Evolutionary conservation across 35 echinoderm and acorn worm species (phyloP).

Genomic region (Lytechinus variegatus): DNA sequence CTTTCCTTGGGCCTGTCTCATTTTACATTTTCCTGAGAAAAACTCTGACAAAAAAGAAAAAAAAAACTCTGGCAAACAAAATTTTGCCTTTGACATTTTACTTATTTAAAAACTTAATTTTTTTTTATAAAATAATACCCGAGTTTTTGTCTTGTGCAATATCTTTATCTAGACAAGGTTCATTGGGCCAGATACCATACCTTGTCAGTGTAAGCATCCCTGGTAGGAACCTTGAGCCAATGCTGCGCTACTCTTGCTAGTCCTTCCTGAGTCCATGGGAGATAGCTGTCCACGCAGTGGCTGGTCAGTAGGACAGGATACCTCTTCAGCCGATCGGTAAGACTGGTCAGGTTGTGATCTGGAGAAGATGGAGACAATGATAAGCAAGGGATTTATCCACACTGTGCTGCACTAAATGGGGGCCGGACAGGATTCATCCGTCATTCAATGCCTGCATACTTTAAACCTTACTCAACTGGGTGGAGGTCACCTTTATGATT

Average conservation of each 20-base stretch:
- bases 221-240: slow-evolving; percentile 85
- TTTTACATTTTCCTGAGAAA: too few relatives aligned
- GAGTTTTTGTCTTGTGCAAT: too few relatives aligned
- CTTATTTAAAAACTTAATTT: too few relatives aligned
- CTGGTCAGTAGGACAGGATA: slow-evolving; percentile 70
- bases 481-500: too few relatives aligned
- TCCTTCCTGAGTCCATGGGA: slow-evolving; percentile 88
- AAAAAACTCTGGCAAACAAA: not conserved
- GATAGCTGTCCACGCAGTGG: slow-evolving; percentile 84
- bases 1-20: too few relatives aligned
- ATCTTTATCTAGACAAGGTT: too few relatives aligned
- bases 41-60: too few relatives aligned
- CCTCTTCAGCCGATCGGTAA: slow-evolving; percentile 54
- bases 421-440: too few relatives aligned
- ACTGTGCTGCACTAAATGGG: too few relatives aligned
- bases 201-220: slow-evolving; percentile 77
- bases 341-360: slow-evolving; percentile 59
- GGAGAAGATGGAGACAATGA: slow-evolving; percentile 17
- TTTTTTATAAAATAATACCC: too few relatives aligned
- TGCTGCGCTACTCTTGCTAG: slow-evolving; percentile 75
- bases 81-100: not conserved
- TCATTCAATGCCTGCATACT: too few relatives aligned
- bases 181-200: slow-evolving; percentile 24
- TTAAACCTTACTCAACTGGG: too few relatives aligned
- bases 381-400: not conserved